These are phyloP conservation scores for Harpalus rubripes DNA, from an alignment of 2,888 invertebrate species.

Conservation along the genomic window DNA sequence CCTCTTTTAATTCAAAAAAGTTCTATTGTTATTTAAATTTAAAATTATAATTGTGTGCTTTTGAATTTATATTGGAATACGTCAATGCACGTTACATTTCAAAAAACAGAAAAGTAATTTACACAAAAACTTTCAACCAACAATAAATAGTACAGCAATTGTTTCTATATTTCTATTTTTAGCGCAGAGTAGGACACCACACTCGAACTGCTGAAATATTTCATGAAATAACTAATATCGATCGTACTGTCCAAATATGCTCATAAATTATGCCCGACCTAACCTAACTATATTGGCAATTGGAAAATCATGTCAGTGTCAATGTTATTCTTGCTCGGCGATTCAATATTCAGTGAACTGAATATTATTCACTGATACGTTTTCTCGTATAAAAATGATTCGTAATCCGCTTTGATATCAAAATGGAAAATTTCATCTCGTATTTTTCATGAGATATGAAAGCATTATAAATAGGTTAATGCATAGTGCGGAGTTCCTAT, in stretches of 20 bases:
- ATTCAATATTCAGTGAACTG: slow-evolving; percentile 35
- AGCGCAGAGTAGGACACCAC: neutral
- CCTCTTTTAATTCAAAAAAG: too few species aligned
- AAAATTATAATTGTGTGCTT: too few species aligned
- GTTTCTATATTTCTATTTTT: neutral
- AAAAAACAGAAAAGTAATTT: too few species aligned
- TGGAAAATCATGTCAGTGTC: slow-evolving; percentile 34
- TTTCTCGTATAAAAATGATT: neutral
- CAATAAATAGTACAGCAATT: neutral
- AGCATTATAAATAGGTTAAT: neutral
- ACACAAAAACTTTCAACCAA: too few species aligned
- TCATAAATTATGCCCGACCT: slow-evolving; percentile 27
- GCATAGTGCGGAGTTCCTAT: neutral
- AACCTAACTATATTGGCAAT: slow-evolving; percentile 28
- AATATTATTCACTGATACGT: neutral
- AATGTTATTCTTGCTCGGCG: neutral
- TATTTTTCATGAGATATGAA: neutral
- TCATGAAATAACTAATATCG: neutral
- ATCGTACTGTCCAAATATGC: neutral
- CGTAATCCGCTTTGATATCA: slow-evolving; percentile 1
- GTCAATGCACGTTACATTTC: too few species aligned
- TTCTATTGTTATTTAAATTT: too few species aligned
- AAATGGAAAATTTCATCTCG: slow-evolving; percentile 10
- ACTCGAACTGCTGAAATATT: neutral
- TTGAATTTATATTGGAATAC: too few species aligned